Base-by-base conservation (phyloP, 2,113 vertebrate genomes). In the Plectropomus leopardus region DNA sequence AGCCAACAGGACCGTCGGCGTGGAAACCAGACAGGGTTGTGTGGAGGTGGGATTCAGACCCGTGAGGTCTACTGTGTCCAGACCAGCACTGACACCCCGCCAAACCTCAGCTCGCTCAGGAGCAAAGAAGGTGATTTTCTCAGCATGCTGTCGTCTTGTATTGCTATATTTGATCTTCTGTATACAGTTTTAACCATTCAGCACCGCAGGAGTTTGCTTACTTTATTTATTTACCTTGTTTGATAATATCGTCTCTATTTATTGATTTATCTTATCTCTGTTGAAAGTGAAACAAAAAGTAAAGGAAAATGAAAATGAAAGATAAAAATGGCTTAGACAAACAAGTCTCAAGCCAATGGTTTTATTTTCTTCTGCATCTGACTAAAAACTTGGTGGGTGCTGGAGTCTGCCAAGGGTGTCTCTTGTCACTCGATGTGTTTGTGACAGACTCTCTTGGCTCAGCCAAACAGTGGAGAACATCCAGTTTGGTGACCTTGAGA, bases 1-100 rank as follows among this genome's bases (percentile, higher is more conserved):
- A 99, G 96, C 81, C 98, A 99, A 16, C 98, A 99, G 90, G 98
- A 99, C 89, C 97, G 97, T 74, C 94, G 98, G 23, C 90, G 98
- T 13, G 97, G 96, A 19, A 99, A 99, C 86, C 97, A 97, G 83
- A 99, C 98, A 0, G 96, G 97, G 0, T 92, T 99, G 8, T 99
- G 98, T 0, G 98, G 98, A 17, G 98, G 98, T 0, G 98, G 98
- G 11, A 30, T 98, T 77, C 98, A 99, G 80, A 98, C 92, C 0
- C 92, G 98, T 0, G 98, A 99, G 81, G 88, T 92, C 4, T 99
- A 98, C 88, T 99, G 98, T 0, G 96, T 98, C 54, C 97, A 97
- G 88, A 94, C 93, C 30, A 94, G 86, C 7, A 84, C 90, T 28
- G 96, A 97, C 6, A 89, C 94, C 6, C 89, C 95, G 6, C 89